Evolutionary conservation across 1,140 invertebrate species (phyloP).

Genomic region (Epicauta chinensis): DNA sequence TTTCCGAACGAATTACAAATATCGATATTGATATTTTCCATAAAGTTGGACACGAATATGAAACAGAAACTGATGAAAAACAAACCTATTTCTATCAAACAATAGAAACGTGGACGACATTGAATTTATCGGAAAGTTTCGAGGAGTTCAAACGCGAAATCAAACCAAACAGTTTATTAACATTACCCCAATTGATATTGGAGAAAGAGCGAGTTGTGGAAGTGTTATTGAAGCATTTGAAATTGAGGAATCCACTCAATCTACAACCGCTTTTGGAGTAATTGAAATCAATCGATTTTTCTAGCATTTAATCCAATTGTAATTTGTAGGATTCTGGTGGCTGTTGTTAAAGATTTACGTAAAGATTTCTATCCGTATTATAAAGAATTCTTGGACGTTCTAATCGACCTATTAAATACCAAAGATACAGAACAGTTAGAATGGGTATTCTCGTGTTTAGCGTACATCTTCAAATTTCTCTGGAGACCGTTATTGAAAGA

Average conservation of each 20-base stretch:
- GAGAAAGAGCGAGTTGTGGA: slow-evolving; percentile 70
- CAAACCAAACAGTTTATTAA: slow-evolving; percentile 55
- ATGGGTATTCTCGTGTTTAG: slow-evolving; percentile 73
- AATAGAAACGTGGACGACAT: slow-evolving; percentile 78
- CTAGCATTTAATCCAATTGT: slow-evolving; percentile 7
- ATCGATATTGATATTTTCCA: slow-evolving; percentile 79
- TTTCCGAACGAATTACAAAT: slow-evolving; percentile 73
- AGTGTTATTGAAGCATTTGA: slow-evolving; percentile 63
- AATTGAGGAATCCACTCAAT: slow-evolving; percentile 61
- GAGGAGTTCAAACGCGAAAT: slow-evolving; percentile 67
- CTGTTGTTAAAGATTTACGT: slow-evolving; percentile 76
- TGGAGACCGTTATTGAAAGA: slow-evolving; percentile 77
- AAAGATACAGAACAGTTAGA: slow-evolving; percentile 79
- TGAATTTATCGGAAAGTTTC: slow-evolving; percentile 81
- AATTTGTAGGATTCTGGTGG: slow-evolving; percentile 68
- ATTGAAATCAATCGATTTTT: slow-evolving; percentile 43
- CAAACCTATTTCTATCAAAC: slow-evolving; percentile 74
- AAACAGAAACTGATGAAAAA: slow-evolving; percentile 57
- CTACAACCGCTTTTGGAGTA: slow-evolving; percentile 78
- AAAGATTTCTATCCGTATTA: slow-evolving; percentile 83
- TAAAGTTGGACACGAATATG: slow-evolving; percentile 65
- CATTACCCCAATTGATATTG: slow-evolving; percentile 71
- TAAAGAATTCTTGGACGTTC: slow-evolving; percentile 57
- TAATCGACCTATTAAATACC: slow-evolving; percentile 66
- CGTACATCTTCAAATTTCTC: slow-evolving; percentile 84